Conservation (phyloP, 2,888 invertebrate species). For the Caenorhabditis japonica region DNA sequence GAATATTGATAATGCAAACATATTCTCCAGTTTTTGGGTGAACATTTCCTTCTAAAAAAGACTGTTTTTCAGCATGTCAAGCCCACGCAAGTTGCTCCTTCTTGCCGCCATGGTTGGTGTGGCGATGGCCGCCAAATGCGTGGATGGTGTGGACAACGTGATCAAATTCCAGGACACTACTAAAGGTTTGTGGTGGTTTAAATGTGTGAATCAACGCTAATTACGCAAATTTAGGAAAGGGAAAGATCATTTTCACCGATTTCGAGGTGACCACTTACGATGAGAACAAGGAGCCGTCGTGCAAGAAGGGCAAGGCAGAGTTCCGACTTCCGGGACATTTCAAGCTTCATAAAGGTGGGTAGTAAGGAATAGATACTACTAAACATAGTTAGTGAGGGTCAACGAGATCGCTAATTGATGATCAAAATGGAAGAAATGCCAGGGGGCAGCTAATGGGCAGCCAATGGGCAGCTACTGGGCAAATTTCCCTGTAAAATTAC, state of each 20-base stretch:
- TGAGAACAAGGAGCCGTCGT: slow-evolving; percentile 63
- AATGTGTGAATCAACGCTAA: too few species aligned
- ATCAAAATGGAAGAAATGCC: too few species aligned
- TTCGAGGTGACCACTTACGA: slow-evolving; percentile 68
- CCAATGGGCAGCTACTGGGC: too few species aligned
- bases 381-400: too few species aligned
- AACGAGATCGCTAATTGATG: too few species aligned
- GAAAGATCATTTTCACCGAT: slow-evolving; percentile 60
- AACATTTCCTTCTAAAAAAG: too few species aligned
- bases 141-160: slow-evolving; percentile 69
- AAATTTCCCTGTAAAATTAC: too few species aligned
- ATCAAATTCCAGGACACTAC: slow-evolving; percentile 63
- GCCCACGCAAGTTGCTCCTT: slow-evolving; percentile 28
- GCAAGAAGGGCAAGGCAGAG: slow-evolving; percentile 54
- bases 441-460: too few species aligned
- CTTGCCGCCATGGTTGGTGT: slow-evolving; percentile 17
- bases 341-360: slow-evolving; percentile 60
- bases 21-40: too few species aligned
- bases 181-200: slow-evolving; percentile 45
- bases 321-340: slow-evolving; percentile 67
- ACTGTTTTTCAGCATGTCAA: slow-evolving; percentile 40
- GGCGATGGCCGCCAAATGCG: slow-evolving; percentile 52
- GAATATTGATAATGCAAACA: too few species aligned
- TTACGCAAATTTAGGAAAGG: slow-evolving; percentile 64
- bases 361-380: neutral